Conservation (phyloP, 2,888 invertebrate genomes). For the Drosophila yooni region DNA sequence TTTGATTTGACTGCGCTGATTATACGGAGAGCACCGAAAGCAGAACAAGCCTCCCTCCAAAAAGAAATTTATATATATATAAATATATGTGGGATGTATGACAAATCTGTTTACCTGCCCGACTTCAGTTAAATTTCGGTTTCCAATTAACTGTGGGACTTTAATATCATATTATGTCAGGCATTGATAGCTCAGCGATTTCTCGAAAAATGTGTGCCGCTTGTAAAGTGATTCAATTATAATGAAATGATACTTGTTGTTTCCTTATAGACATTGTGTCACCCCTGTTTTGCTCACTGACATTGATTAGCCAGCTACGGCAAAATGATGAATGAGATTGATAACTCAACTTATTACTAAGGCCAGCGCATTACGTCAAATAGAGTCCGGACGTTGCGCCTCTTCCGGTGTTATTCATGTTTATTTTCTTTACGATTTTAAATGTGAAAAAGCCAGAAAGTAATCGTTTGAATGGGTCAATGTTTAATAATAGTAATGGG, state of each 20-base stretch:
- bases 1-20: constrained; percentile 63
- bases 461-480: constrained; percentile 36
- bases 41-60: constrained; percentile 6
- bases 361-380: constrained; percentile 48
- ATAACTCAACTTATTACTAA: constrained; percentile 44
- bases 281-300: constrained; percentile 33
- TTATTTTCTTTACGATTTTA: neutral
- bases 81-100: constrained; percentile 34
- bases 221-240: constrained; percentile 68
- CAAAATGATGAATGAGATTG: constrained; percentile 41
- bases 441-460: constrained; percentile 9
- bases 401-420: constrained; percentile 49
- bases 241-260: constrained; percentile 53
- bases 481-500: constrained; percentile 33
- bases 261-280: constrained; percentile 76
- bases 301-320: constrained; percentile 35
- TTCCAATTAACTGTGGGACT: constrained; percentile 58
- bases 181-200: constrained; percentile 41
- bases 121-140: constrained; percentile 29
- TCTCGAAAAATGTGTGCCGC: constrained; percentile 39
- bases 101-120: constrained; percentile 62
- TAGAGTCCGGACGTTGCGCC: constrained; percentile 29
- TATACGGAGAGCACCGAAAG: constrained; percentile 12
- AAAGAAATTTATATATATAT: neutral
- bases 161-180: constrained; percentile 45